Evolutionary conservation across 2,888 invertebrate genomes (phyloP).

Genomic region (Stramonita haemastoma): DNA sequence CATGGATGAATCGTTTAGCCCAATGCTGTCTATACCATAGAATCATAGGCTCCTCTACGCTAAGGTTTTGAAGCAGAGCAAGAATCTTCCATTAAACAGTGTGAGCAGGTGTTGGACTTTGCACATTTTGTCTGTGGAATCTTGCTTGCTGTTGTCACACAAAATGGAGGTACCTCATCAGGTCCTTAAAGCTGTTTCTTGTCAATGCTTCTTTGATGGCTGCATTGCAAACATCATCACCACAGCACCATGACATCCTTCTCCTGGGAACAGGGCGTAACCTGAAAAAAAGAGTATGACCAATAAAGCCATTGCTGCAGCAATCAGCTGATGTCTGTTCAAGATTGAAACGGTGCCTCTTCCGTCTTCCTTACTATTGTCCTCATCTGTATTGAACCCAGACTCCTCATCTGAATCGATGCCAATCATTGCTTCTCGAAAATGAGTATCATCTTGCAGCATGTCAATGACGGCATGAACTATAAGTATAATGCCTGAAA

Average conservation of each 20-base stretch:
- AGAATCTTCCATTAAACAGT: constrained; percentile 41
- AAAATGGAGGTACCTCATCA: constrained; percentile 50
- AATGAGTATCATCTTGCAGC: no score
- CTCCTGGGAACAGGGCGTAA: no score
- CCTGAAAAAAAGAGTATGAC: no score
- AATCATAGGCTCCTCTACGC: constrained; percentile 72
- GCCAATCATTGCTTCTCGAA: no score
- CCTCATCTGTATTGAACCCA: no score
- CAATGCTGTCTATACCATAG: constrained; percentile 70
- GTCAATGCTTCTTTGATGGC: constrained; percentile 43
- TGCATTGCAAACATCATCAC: constrained; percentile 44
- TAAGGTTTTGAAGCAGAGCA: constrained; percentile 47
- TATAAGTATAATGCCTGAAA: no score
- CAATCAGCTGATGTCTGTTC: no score
- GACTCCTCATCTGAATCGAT: no score
- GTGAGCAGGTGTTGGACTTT: constrained; percentile 48
- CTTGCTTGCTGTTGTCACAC: constrained; percentile 43
- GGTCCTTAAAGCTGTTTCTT: constrained; percentile 48
- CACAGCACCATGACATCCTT: not conserved
- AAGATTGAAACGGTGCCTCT: no score
- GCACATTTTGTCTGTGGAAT: constrained; percentile 46
- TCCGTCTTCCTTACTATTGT: no score
- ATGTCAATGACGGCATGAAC: no score
- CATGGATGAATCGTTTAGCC: constrained; percentile 54
- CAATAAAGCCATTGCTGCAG: no score